phyloP scores from a whole-genome alignment of 1,140 invertebrate genomes.

The Zaprionus ornatus region DNA sequence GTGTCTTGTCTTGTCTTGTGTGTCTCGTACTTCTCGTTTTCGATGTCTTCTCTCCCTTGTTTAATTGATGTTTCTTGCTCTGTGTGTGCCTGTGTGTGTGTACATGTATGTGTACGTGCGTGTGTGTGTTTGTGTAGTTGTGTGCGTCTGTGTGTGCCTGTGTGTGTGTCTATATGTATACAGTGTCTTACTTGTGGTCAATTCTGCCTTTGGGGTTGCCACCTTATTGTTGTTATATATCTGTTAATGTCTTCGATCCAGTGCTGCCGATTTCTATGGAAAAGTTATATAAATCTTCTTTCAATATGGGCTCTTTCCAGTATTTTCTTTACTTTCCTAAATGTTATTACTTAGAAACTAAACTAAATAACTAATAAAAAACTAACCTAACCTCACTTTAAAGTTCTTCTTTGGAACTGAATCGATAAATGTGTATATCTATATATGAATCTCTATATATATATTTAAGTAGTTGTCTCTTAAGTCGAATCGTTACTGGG shows the following conservation, averaged over 20 bases:
- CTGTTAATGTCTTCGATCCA: neutral
- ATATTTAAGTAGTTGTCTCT: neutral
- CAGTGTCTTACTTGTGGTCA: neutral
- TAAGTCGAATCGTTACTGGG: neutral
- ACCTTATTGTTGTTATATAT: slow-evolving; percentile 1
- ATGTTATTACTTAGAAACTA: neutral
- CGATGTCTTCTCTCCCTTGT: slow-evolving; percentile 14
- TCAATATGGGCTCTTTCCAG: neutral
- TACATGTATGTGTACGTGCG: neutral
- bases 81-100: neutral
- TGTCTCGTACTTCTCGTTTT: slow-evolving; percentile 10
- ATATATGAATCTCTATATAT: neutral
- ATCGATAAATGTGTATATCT: neutral
- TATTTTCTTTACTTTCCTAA: neutral
- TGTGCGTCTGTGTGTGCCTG: neutral
- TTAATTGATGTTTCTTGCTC: slow-evolving; percentile 27
- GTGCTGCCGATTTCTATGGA: neutral
- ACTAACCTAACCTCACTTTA: too few relatives aligned
- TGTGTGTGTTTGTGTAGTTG: too few relatives aligned
- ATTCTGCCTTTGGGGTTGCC: slow-evolving; percentile 3
- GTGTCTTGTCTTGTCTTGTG: slow-evolving; percentile 15
- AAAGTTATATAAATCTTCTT: too few relatives aligned
- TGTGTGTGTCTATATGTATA: neutral
- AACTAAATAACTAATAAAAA: neutral
- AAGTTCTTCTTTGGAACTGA: neutral